These are phyloP conservation scores for Pogonus chalceus DNA, from an alignment of 1,140 invertebrate species.

Conservation along the genomic window DNA sequence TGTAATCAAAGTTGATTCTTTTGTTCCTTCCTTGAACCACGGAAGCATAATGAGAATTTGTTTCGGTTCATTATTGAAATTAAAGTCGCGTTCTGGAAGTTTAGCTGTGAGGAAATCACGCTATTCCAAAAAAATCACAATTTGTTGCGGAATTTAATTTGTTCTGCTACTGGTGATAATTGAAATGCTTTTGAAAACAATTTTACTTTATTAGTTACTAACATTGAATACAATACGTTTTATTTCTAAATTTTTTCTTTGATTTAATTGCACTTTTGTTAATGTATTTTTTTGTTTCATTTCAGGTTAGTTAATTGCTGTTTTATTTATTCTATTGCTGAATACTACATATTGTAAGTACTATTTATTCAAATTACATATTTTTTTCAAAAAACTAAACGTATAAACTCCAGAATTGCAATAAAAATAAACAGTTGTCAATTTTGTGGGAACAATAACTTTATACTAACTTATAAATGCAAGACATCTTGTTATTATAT, in stretches of 20 bases:
- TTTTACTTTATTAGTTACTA: not conserved
- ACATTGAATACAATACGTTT: not conserved
- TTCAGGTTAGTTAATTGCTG: not conserved
- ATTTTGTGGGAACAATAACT: no score
- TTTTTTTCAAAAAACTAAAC: not conserved
- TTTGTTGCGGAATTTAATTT: not conserved
- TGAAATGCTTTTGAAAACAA: not conserved
- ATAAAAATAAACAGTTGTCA: not conserved
- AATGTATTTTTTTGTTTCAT: not conserved
- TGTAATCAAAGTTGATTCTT: not conserved
- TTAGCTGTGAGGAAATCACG: not conserved
- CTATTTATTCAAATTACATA: not conserved
- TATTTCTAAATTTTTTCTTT: not conserved
- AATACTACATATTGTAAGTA: not conserved
- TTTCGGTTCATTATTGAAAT: conserved; percentile 5
- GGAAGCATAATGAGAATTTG: conserved; percentile 1
- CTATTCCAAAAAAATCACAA: not conserved
- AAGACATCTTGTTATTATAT: conserved; percentile 8
- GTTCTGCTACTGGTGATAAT: not conserved
- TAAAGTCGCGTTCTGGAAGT: not conserved
- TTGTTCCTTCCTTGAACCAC: not conserved
- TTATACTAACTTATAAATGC: no score
- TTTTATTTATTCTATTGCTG: not conserved
- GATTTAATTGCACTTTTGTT: not conserved
- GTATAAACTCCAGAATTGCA: not conserved